Evolutionary conservation across 2,888 invertebrate genomes (phyloP), one percentile per base, ranked within the genome.

Genomic region (Dolomedes plantarius): DNA sequence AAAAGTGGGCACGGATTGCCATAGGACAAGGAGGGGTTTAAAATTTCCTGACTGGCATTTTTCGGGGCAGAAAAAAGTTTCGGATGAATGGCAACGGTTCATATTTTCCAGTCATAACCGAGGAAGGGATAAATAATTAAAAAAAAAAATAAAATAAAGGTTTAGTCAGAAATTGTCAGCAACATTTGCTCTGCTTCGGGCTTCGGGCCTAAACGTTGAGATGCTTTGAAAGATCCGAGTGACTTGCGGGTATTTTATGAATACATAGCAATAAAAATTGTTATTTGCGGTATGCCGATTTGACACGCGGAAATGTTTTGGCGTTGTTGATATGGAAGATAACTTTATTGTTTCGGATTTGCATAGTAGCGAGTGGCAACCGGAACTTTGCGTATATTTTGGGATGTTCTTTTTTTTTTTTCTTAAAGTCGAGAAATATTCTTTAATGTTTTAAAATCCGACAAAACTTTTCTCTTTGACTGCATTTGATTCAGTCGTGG

Each of bases 161-260:
- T 23, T 56, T 56, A 5, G 23, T 5, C 23, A 16, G 16, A 31
- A 56, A 76, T 67, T 83, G 83, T 77, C 83, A 83, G 36, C 41
- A 72, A 65, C 83, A 83, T 77, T 77, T 65, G 71, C 11, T 39
- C 67, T 23, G 56, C 83, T 67, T n/a, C 29, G n/a, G 23, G 56
- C 83, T 67, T n/a, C 29, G n/a, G 23, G 83, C 75, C 41, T 23
- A 56, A 19, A 3, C 1, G 56, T 23, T 6, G 6, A 56, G 23
- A 5, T 23, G 23, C 13, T 65, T 65, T 65, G 65, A 3, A 29
- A 56, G 3, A 23, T 23, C 11, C 19, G 19, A 5, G 16, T 23
- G 5, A 2, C 56, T 5, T 56, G 1, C 5, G 56, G 23, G 1
- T 7, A 23, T 56, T 56, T 56, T 23, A 23, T 56, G 56, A 56